Percentiles rank a stretch among this genome's conserved stretches.
Conservation (phyloP, 2,113 vertebrate species). For the Rana temporaria region DNA sequence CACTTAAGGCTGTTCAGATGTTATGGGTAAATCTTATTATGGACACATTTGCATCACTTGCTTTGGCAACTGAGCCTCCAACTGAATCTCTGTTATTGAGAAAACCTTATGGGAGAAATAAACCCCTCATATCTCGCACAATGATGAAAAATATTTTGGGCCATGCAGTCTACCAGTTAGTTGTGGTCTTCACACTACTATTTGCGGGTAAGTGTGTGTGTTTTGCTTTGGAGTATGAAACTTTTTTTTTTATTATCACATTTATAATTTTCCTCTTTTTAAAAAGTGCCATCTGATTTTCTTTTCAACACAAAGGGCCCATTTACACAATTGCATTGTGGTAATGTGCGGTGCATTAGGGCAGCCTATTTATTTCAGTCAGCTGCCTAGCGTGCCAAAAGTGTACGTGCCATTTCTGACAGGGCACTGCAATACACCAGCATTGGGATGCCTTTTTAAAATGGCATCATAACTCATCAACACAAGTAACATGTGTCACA, state of each 20-base stretch:
- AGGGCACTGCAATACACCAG: too few relatives aligned
- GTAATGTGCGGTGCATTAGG: too few relatives aligned
- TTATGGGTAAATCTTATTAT: slow-evolving; percentile 99
- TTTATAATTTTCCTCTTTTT: too few relatives aligned
- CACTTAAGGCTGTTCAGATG: slow-evolving; percentile 98
- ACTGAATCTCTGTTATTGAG: slow-evolving; percentile 93
- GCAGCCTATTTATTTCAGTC: too few relatives aligned
- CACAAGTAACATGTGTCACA: too few relatives aligned
- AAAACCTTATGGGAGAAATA: slow-evolving; percentile 97
- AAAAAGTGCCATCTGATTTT: too few relatives aligned
- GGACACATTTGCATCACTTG: slow-evolving; percentile 97
- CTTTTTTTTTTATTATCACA: background rate
- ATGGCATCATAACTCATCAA: too few relatives aligned
- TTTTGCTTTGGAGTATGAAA: background rate
- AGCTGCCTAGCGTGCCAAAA: too few relatives aligned
- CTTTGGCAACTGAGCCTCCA: slow-evolving; percentile 96
- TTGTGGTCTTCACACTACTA: slow-evolving; percentile 92
- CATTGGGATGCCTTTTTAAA: too few relatives aligned
- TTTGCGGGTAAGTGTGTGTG: slow-evolving; percentile 90
- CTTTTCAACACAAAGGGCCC: background rate
- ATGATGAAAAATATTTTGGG: slow-evolving; percentile 99
- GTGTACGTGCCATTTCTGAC: too few relatives aligned
- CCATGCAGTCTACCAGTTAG: slow-evolving; percentile 93
- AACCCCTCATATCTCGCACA: slow-evolving; percentile 96
- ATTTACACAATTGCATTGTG: too few relatives aligned